Evolutionary conservation across 2,888 invertebrate genomes (phyloP).

Genomic region (Tineola bisselliella): DNA sequence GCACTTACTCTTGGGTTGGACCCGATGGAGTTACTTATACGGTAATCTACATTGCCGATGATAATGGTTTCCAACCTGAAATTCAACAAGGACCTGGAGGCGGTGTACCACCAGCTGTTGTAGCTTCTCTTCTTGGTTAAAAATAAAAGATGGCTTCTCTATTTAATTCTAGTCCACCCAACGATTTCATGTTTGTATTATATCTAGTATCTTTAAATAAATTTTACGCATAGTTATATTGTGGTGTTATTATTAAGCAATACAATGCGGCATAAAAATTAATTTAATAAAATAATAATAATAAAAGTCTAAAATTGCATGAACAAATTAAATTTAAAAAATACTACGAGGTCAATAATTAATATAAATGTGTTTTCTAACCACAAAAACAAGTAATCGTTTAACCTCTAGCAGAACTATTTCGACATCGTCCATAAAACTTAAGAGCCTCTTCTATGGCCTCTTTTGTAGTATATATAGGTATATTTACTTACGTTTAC

Average conservation of each 20-base stretch:
- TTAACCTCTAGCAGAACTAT: neutral
- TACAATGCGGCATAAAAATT: neutral
- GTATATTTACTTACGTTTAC: neutral
- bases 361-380: neutral
- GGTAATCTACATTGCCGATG: constrained; percentile 47
- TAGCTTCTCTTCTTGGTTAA: constrained; percentile 17
- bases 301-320: neutral
- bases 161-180: neutral
- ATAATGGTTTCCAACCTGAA: constrained; percentile 45
- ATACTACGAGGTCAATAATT: constrained; percentile 1
- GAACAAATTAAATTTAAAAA: neutral
- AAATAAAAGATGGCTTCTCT: neutral
- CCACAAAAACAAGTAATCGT: neutral
- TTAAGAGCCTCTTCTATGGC: neutral
- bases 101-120: constrained; percentile 21
- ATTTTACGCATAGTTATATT: too few species aligned
- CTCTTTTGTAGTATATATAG: neutral
- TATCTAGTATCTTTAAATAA: too few species aligned
- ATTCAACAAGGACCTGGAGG: constrained; percentile 25
- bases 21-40: constrained; percentile 43
- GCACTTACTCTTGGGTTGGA: constrained; percentile 34
- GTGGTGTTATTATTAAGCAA: too few species aligned
- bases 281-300: neutral
- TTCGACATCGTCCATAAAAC: neutral
- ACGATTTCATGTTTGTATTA: neutral